Evolutionary conservation across 1,140 invertebrate species (phyloP), one percentile per base, ranked within the genome.

Genomic region (Drosophila sechellia): DNA sequence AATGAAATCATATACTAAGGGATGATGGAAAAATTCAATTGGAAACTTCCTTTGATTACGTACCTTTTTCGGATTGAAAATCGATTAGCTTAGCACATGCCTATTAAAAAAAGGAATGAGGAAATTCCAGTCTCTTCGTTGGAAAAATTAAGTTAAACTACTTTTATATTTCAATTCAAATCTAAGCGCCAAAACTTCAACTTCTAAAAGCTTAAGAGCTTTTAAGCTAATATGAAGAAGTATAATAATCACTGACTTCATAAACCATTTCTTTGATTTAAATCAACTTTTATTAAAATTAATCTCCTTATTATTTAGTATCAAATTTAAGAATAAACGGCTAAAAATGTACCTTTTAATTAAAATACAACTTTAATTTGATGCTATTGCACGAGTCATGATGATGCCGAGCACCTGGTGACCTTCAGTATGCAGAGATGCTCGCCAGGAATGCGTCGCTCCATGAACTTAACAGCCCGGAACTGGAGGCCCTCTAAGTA

Each of bases 401-500:
- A 39, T 34, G 10, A 22, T 2, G 27, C 15, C 15, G 15, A 20
- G 6, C 20, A 50, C 54, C 90, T 81, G 13, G 73, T 86, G 50
- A 93, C 91, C 92, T 93, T 94, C 25, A 93, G 79, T 90, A 94
- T 89, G 77, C 81, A 93, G 52, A 94, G 90, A 91, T 93, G 83
- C 89, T 94, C 93, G 17, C 93, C 93, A 13, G 91, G 91, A 78
- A 94, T 92, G 71, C 94, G 95, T 86, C 97, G 94, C 59, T 95
- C 94, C 45, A 95, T 90, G 58, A 97, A 93, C 60, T 94, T 93
- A 40, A 93, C 85, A 69, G 94, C 95, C 60, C 91, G 90, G 90
- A 96, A 96, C 42, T 94, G 94, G 55, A 94, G 81, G n/a, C 85
- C 70, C 27, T 80, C 70, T 92, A 98, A 94, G 42, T 94, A 93